Evolutionary conservation across 2,888 invertebrate species (phyloP).

Genomic region (Sesia bembeciformis): DNA sequence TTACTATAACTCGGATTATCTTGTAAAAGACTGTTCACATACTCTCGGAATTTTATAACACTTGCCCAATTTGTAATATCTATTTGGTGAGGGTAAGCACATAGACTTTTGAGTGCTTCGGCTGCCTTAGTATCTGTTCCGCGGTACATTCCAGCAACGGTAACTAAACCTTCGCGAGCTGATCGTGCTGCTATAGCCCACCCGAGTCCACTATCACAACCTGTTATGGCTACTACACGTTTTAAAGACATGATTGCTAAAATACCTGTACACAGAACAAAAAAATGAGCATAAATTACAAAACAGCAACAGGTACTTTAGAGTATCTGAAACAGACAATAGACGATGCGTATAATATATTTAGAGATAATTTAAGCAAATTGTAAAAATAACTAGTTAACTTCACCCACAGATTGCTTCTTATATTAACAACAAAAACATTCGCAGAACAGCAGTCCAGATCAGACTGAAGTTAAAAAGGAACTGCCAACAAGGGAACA

Average conservation of each 20-base stretch:
- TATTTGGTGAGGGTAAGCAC: conserved; percentile 69
- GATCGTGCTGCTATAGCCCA: conserved; percentile 79
- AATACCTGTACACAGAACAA: background rate
- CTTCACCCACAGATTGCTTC: background rate
- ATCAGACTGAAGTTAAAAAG: conserved; percentile 14
- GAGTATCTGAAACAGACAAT: no score
- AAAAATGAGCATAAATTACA: no score
- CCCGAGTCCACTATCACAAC: conserved; percentile 91
- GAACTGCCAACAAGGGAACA: conserved; percentile 27
- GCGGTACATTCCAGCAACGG: conserved; percentile 84
- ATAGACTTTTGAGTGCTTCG: conserved; percentile 43
- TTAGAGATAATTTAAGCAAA: background rate
- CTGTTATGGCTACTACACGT: conserved; percentile 80
- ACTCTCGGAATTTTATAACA: conserved; percentile 62
- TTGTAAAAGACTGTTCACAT: conserved; percentile 54
- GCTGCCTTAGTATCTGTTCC: conserved; percentile 72
- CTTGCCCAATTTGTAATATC: conserved; percentile 79
- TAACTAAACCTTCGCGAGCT: conserved; percentile 78
- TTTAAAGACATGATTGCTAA: background rate
- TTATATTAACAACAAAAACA: no score
- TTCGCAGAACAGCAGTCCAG: no score
- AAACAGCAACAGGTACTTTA: no score
- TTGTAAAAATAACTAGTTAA: background rate
- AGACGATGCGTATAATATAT: background rate
- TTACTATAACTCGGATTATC: conserved; percentile 68